Conservation (phyloP, 1,140 invertebrate species). For the Polypedilum pembai region DNA sequence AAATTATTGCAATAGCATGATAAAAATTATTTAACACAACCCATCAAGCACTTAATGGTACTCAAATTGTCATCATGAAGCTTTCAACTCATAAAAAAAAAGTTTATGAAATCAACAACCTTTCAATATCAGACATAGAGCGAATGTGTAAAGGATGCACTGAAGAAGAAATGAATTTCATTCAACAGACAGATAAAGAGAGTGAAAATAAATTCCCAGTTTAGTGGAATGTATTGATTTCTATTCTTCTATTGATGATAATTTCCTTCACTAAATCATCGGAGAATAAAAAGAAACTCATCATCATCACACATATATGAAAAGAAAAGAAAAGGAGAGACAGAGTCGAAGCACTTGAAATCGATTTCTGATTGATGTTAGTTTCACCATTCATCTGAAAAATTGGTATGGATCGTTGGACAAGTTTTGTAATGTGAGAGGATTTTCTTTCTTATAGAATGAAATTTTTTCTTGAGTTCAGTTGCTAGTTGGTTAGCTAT, state of each 20-base stretch:
- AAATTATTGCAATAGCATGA: no score
- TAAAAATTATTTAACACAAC: no score
- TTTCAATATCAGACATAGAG: not conserved
- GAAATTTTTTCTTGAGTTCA: no score
- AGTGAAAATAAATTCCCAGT: no score
- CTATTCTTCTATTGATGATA: not conserved
- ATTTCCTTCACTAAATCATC: no score
- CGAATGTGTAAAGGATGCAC: not conserved
- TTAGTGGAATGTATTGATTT: not conserved
- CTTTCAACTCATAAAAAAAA: not conserved
- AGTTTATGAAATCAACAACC: constrained; percentile 13
- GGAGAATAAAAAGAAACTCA: no score
- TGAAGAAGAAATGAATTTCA: not conserved
- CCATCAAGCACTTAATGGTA: not conserved
- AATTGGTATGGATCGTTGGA: not conserved
- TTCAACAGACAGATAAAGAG: no score
- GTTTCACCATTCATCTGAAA: constrained; percentile 3
- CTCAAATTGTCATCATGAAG: not conserved
- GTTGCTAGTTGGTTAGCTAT: no score
- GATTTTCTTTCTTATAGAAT: not conserved
- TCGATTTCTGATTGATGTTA: constrained; percentile 18
- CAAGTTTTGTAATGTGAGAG: not conserved
- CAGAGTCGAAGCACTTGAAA: not conserved
- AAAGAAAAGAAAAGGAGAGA: not conserved
- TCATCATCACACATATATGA: no score